phyloP scores from a whole-genome alignment of 2,113 vertebrate genomes.

The Vulpes vulpes region DNA sequence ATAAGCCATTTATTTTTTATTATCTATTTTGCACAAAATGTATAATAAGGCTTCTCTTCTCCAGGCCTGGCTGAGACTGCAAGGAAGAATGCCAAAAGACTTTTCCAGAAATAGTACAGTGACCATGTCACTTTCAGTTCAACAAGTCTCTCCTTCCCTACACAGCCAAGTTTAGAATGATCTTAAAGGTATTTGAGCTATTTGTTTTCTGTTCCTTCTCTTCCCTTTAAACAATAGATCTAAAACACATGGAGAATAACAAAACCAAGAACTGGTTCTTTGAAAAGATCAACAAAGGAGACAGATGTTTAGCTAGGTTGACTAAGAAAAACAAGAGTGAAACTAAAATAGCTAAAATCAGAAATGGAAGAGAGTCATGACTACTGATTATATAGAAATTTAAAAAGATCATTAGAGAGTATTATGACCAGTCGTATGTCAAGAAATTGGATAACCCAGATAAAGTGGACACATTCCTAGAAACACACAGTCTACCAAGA shows the following conservation, averaged over 20 bases:
- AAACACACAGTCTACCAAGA: background rate
- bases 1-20: background rate
- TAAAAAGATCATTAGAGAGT: background rate
- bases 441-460: background rate
- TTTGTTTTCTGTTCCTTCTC: background rate
- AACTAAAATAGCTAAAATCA: background rate
- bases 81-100: background rate
- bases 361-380: background rate
- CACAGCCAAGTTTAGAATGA: slow-evolving; percentile 21
- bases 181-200: background rate
- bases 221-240: background rate
- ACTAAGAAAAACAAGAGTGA: background rate
- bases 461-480: slow-evolving; percentile 29
- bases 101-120: background rate
- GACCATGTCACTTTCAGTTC: background rate
- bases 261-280: background rate
- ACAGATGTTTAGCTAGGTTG: background rate
- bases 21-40: background rate
- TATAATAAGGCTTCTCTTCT: background rate
- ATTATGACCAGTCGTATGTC: background rate
- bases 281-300: background rate
- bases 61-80: background rate
- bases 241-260: background rate
- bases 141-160: background rate
- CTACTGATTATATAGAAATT: background rate